Evolutionary conservation across 2,113 vertebrate genomes (phyloP).

Genomic region (Nicator chloris): DNA sequence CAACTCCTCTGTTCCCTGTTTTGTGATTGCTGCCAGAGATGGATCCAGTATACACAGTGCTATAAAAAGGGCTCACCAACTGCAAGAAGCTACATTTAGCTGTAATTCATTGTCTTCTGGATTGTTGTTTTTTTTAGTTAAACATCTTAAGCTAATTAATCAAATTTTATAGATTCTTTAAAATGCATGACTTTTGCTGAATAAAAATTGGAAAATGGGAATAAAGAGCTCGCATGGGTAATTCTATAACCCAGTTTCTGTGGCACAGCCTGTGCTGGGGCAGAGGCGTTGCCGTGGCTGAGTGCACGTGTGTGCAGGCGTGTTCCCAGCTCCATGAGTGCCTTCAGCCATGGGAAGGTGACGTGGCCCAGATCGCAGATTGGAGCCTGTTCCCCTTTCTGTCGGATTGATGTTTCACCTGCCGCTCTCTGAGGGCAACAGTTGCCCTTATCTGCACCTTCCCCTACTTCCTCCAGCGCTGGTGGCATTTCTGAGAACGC

Average conservation of each 20-base stretch:
- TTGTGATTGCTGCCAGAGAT: background rate
- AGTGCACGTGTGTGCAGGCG: background rate
- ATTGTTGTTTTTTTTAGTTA: background rate
- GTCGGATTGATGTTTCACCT: background rate
- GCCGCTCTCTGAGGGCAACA: background rate
- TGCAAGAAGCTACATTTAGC: background rate
- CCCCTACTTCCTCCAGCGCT: background rate
- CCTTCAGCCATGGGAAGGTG: background rate
- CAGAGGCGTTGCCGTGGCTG: background rate
- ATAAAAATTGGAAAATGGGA: background rate
- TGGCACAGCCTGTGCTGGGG: background rate
- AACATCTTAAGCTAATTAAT: background rate
- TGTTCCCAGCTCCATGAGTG: background rate
- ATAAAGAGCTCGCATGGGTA: background rate
- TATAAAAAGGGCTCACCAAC: background rate
- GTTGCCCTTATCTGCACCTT: conserved; percentile 20
- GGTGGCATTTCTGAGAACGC: background rate
- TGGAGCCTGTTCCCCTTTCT: background rate
- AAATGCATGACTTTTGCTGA: background rate
- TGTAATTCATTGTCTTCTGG: background rate
- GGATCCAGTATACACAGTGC: background rate
- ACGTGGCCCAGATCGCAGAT: background rate
- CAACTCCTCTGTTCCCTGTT: conserved; percentile 8
- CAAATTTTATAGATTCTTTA: background rate
- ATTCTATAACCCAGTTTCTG: background rate